Base-by-base conservation (phyloP, 2,797 vertebrate species). In the Mareca strepera region DNA sequence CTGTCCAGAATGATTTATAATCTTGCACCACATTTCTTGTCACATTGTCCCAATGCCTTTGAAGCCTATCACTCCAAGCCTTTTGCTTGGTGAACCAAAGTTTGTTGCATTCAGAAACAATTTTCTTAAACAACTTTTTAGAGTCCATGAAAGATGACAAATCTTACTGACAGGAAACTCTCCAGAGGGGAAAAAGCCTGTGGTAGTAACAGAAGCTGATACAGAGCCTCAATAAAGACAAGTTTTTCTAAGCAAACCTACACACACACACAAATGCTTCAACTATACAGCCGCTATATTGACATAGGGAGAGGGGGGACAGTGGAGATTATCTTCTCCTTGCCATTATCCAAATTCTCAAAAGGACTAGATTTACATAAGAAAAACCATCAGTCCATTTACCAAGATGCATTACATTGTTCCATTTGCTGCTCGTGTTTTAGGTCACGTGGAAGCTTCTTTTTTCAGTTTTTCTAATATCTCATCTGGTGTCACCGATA, bases 391-490 rank as follows among this genome's bases (percentile, higher is more conserved):
- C 60, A 87, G 64, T 82, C 64, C 68, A 33, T 77, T 81, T 68
- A 79, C 56, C 53, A 83, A 77, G 82, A 82, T 1, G 11, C 48
- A 63, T 31, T 53, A 22, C 41, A 53, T 29, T 48, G 79, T 86
- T 63, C 68, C 44, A 60, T 74, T 87, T 94, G 53, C 80, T 8
- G 5, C 56, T 95, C 89, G 86, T 82, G 94, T 66, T 86, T 93
- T 60, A 82, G 33, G 58, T 97, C 94, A 98, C 25, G 93, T 93
- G 89, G 92, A 94, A 50, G 98, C 98, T 94, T 99, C 98, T 95
- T 96, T 97, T 94, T 97, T 98, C 90, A 99, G 97, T 93, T 98
- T 98, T 93, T 98, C 97, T 94, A 99, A 93, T 90, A 99, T 97
- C 66, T 98, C 98, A 74, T 99, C 98, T 41, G 98, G 98, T 68